Evolutionary conservation across 2,888 invertebrate genomes (phyloP), one percentile per base, ranked within the genome.

Genomic region (Erebia epiphron): DNA sequence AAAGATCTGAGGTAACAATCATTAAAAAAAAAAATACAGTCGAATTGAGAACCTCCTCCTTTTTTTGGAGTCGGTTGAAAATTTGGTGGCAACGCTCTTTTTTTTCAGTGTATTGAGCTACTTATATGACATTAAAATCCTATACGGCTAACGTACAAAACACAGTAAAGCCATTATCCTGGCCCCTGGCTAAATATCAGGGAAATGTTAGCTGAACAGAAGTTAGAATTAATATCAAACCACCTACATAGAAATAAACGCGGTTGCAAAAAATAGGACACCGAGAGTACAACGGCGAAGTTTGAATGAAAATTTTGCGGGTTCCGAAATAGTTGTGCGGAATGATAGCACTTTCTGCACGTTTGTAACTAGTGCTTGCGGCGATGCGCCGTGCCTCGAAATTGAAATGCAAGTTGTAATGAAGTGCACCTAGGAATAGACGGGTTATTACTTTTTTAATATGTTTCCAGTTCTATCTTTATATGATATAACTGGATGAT

Each of bases 261-360:
- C 75, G 64, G 68, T 71, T 69, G 65, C 49, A 72, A 76, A 77
- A 77, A 75, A 75, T 73, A 66, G 72, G 63, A 73, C 73, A 52
- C 56, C 72, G 57, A 52, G 52, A 52, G 52, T 68, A 62, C 58
- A 61, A 62, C 67, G 70, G 73, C 68, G 67, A 73, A 76, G 75
- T 77, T 76, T 75, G 63, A 73, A 73, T 70, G 65, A 73, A 74
- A 73, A 74, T 73, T 75, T 76, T 75, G 76, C 75, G 73, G 75
- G 75, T 71, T 73, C 72, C 69, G 66, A 71, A 76, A 76, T 76
- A 76, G 72, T 76, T 75, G 73, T 72, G 61, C 67, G 75, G 72
- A 72, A 73, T 76, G 76, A 73, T 73, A 73, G 73, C 72, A 70
- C 74, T 75, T 72, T 73, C 69, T 70, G 73, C 74, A 70, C 70